Percentiles rank a stretch among this genome's conserved stretches.
These are phyloP conservation scores for Zaprionus taronus DNA, from an alignment of 1,140 invertebrate genomes.

Conservation along the genomic window DNA sequence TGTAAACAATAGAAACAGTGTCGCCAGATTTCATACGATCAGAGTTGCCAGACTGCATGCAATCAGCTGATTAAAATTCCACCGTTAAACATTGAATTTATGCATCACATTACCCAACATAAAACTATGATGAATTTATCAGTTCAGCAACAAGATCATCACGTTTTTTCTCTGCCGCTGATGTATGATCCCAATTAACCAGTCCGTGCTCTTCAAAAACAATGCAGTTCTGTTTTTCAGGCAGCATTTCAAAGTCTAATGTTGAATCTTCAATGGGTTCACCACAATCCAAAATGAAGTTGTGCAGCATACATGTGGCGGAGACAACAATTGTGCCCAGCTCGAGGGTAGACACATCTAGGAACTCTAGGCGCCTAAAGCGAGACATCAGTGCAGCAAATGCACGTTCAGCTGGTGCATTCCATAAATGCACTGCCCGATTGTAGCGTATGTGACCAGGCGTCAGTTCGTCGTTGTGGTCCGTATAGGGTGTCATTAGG, in stretches of 20 bases:
- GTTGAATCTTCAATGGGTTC: conserved; percentile 38
- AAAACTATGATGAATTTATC: not conserved
- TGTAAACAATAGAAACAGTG: not conserved
- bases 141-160: conserved; percentile 26
- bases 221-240: conserved; percentile 21
- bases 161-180: conserved; percentile 46
- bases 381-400: conserved; percentile 40
- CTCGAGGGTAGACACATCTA: conserved; percentile 38
- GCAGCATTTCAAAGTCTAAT: conserved; percentile 33
- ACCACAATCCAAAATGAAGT: conserved; percentile 48
- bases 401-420: conserved; percentile 31
- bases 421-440: conserved; percentile 39
- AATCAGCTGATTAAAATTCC: not conserved
- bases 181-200: conserved; percentile 24
- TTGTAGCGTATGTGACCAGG: conserved; percentile 46
- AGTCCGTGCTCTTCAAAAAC: conserved; percentile 37
- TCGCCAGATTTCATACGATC: not conserved
- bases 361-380: conserved; percentile 31
- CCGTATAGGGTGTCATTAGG: conserved; percentile 48
- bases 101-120: not conserved
- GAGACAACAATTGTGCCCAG: conserved; percentile 35
- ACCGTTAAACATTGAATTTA: not conserved
- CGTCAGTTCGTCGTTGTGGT: conserved; percentile 17
- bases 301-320: conserved; percentile 52
- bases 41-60: not conserved